These are phyloP conservation scores for Aphrophora alni DNA, from an alignment of 2,888 invertebrate species.

Conservation along the genomic window DNA sequence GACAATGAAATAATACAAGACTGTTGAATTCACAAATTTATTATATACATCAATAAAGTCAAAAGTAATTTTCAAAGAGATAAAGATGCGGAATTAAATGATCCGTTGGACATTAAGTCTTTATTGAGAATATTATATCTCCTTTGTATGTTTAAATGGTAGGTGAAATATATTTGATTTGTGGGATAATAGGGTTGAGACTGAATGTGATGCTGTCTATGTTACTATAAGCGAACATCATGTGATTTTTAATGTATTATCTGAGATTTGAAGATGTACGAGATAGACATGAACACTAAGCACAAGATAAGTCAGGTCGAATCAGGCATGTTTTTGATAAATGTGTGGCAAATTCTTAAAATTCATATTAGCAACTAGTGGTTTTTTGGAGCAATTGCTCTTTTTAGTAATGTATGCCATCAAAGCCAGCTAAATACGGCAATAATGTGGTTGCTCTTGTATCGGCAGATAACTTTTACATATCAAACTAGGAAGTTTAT, in stretches of 20 bases:
- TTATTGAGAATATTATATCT: background rate
- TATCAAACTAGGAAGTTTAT: conserved; percentile 39
- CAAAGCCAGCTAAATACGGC: conserved; percentile 52
- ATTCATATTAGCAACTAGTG: conserved; percentile 47
- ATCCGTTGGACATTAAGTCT: background rate
- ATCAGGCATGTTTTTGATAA: background rate
- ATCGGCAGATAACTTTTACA: conserved; percentile 35
- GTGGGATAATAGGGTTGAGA: too few species aligned
- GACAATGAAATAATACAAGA: conserved; percentile 21
- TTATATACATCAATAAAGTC: conserved; percentile 16
- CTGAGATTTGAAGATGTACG: background rate
- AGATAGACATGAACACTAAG: background rate
- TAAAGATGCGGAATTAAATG: background rate
- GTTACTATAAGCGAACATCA: background rate
- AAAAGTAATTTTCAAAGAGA: background rate
- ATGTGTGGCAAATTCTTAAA: conserved; percentile 47
- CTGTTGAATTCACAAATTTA: conserved; percentile 18
- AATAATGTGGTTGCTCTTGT: conserved; percentile 51
- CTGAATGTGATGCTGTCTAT: background rate
- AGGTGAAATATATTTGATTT: background rate
- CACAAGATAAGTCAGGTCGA: background rate
- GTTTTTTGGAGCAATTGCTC: conserved; percentile 48
- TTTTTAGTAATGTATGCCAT: conserved; percentile 50
- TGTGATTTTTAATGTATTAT: background rate
- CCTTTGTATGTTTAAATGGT: background rate